Base-by-base conservation (phyloP, 2,113 vertebrate species). In the Pteropus alecto region DNA sequence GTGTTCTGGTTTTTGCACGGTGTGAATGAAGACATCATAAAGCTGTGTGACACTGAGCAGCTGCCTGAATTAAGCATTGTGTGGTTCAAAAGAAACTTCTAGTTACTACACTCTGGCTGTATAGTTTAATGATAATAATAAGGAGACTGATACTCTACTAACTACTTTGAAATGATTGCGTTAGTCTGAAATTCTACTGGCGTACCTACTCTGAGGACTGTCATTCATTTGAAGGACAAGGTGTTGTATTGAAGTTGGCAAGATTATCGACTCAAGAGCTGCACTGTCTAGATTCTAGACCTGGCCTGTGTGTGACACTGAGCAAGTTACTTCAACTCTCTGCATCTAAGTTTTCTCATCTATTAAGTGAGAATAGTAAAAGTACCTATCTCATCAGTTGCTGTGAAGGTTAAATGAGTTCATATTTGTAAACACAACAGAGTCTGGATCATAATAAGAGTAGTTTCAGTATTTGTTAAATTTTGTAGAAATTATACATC, bases 1-100 rank as follows among this genome's bases (percentile, higher is more conserved):
- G 54, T 71, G 93, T 98, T 90, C 98, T 88, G 83, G 46, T 24
- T 38, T 91, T 43, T 43, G 54, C 56, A 16, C 28, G 67, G 1
- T 54, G 68, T 79, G 82, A 95, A 63, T 56, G 78, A 54, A 70
- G 35, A 73, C 77, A 74, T 83, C 85, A 54, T 89, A 95, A 96
- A 90, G 63, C 65, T 28, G 1, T 11, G 48, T 12, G 35, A 63
- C 67, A 77, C 46, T 60, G 38, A 87, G 51, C n/a, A 61, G 35
- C 48, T 79, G 56, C 54, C 67, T 68, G 88, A 61, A 28, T 35
- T 28, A 26, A 87, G 11, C 41, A 19, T 9, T 7, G 33, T 7
- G 33, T 0, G 1, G 41, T 35, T 70, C 51, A 41, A 60, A 83
- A 51, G 74, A 84, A 83, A 68, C 15, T 14, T 61, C 38, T 76